Base-by-base conservation (phyloP, 2,113 vertebrate species). In the Siphamia tubifer region DNA sequence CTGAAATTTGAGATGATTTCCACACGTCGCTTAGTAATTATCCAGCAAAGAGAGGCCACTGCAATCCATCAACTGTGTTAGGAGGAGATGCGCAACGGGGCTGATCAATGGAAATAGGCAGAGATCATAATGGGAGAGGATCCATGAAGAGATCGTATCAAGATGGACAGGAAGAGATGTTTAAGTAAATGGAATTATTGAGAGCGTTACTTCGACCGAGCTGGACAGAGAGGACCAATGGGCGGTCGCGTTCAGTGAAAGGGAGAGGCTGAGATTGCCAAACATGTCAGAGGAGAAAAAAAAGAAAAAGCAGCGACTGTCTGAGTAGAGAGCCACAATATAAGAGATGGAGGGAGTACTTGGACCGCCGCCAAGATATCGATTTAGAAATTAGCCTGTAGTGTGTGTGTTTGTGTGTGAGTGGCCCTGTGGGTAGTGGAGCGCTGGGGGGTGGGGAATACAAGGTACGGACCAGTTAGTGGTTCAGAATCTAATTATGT, bases 321-420 rank as follows among this genome's bases (percentile, higher is more conserved):
- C 48, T 42, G 30, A 28, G 34, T 5, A 17, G 11, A 67, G 25
- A 62, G 68, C 48, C 6, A 55, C 74, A 82, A 73, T 86, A 48
- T 57, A 68, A 38, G 47, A 77, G 68, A 82, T 65, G 66, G 58
- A 57, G 13, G 36, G 53, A 66, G 68, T 48, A 39, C 73, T 88
- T 73, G 72, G 57, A 54, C 55, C 16, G 44, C 35, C 15, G 61
- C 82, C 75, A 84, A 68, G 43, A 44, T 63, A 92, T 91, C 38
- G 81, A 92, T 91, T 91, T 87, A 16, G 58, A 79, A 87, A 91
- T 88, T 58, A 75, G 34, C 48, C 11, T 44, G 11, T 2, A 42
- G 20, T 42, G 62, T 30, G 23, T 42, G 32, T 34, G 62, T 27
- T 24, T 20, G 34, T 28, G 51, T 19, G 63, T 45, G 47, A 56